These are phyloP conservation scores for Tolypeutes matacus DNA, from an alignment of 2,797 vertebrate species.

Conservation along the genomic window DNA sequence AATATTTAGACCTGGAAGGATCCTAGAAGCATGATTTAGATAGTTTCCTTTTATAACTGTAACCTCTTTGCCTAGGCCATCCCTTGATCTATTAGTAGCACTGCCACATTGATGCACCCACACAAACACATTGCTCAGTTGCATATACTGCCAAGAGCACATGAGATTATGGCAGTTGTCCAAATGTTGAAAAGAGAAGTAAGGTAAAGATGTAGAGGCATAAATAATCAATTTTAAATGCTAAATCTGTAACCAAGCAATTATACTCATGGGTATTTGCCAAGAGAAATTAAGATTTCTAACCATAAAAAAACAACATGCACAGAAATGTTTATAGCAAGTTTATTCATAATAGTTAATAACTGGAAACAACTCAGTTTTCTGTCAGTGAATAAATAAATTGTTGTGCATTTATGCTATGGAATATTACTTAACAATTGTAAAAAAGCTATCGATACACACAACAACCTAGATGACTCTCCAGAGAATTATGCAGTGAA, in stretches of 20 bases:
- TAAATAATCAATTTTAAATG: background rate
- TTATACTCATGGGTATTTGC: background rate
- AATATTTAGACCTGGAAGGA: background rate
- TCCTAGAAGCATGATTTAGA: background rate
- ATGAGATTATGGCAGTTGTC: background rate
- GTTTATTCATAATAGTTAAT: background rate
- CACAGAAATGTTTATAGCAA: background rate
- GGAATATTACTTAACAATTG: background rate
- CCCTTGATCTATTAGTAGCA: background rate
- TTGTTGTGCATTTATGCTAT: background rate
- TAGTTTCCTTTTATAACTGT: background rate
- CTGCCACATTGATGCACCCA: background rate
- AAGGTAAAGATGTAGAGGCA: background rate
- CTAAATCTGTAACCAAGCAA: background rate
- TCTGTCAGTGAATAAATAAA: background rate
- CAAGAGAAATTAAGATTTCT: background rate
- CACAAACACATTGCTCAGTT: background rate
- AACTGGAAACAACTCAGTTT: background rate
- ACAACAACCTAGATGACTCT: background rate
- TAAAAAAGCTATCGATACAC: background rate
- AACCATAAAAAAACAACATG: background rate
- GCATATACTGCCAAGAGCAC: background rate
- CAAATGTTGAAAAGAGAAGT: background rate
- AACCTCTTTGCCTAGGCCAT: constrained; percentile 15
- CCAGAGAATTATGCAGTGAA: background rate